A percentile compares a stretch with the other conserved stretches of the same genome.
Evolutionary conservation across 1,140 invertebrate species (phyloP).

Genomic region (Brachionus sp.): DNA sequence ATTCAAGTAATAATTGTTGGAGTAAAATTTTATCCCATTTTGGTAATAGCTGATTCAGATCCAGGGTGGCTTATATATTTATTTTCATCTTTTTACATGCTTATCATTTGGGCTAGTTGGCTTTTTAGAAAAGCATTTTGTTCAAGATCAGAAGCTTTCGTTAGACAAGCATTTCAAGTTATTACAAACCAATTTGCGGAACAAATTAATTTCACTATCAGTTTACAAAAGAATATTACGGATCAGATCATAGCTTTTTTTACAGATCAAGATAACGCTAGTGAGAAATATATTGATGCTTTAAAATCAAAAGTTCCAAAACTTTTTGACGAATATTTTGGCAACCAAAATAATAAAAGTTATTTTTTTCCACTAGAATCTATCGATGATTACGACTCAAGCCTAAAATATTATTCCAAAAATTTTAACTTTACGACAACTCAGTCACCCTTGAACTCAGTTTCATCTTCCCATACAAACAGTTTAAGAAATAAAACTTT

Average conservation of each 20-base stretch:
- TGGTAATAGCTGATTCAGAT: constrained; percentile 29
- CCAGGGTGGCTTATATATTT: not conserved
- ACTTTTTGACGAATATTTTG: not conserved
- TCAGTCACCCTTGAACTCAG: not conserved
- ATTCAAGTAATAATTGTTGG: constrained; percentile 42
- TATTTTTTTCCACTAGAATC: not conserved
- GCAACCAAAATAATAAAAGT: not conserved
- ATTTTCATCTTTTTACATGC: not conserved
- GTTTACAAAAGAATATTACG: not conserved
- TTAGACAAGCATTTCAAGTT: not conserved
- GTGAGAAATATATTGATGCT: not conserved
- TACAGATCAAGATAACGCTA: not conserved
- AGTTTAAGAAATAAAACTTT: not conserved
- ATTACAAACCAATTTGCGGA: not conserved
- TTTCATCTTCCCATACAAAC: not conserved
- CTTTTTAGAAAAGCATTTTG: constrained; percentile 23
- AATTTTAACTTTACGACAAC: not conserved
- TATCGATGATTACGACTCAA: not conserved
- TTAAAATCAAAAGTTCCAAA: not conserved
- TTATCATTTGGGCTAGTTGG: not conserved
- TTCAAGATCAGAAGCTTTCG: constrained; percentile 17
- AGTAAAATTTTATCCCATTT: constrained; percentile 35
- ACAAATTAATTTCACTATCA: not conserved
- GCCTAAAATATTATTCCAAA: not conserved
- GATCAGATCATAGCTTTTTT: not conserved